phyloP scores from a whole-genome alignment of 2,797 vertebrate genomes.

The Jordanella pulchra region DNA sequence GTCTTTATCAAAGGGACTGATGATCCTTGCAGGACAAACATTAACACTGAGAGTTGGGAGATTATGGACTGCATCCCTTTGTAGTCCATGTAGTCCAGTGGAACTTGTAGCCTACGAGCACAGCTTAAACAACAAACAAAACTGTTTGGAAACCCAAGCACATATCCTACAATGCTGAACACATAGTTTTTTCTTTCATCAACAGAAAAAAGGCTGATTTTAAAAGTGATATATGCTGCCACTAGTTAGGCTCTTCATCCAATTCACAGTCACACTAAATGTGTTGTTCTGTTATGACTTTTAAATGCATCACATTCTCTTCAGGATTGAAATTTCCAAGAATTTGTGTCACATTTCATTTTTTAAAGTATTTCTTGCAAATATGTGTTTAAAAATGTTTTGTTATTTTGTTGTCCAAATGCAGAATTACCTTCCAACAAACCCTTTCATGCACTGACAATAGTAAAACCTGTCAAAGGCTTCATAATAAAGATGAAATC shows the following conservation, averaged over 20 bases:
- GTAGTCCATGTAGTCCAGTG: not conserved
- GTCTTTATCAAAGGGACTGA: not conserved
- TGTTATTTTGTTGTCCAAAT: conserved; percentile 21
- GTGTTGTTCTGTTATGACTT: not conserved
- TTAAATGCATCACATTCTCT: not conserved
- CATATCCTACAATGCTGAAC: not conserved
- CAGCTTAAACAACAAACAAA: not conserved
- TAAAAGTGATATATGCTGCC: not conserved
- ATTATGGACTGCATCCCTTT: not conserved
- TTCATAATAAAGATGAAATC: conserved; percentile 48
- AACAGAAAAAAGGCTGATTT: not conserved
- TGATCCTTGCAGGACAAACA: not conserved
- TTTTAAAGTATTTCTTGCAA: conserved; percentile 17
- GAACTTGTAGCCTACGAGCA: not conserved
- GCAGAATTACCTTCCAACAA: conserved; percentile 20
- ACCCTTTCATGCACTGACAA: conserved; percentile 26
- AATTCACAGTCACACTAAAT: not conserved
- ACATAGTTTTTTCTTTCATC: not conserved
- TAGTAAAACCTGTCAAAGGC: conserved; percentile 55
- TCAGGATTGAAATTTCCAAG: not conserved
- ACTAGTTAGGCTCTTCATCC: not conserved
- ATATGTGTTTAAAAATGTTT: conserved; percentile 19
- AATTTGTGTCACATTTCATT: conserved; percentile 9
- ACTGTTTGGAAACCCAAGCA: not conserved
- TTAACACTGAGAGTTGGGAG: not conserved